Evolutionary conservation across 2,113 vertebrate genomes (phyloP).

Genomic region (Oenanthe melanoleuca): DNA sequence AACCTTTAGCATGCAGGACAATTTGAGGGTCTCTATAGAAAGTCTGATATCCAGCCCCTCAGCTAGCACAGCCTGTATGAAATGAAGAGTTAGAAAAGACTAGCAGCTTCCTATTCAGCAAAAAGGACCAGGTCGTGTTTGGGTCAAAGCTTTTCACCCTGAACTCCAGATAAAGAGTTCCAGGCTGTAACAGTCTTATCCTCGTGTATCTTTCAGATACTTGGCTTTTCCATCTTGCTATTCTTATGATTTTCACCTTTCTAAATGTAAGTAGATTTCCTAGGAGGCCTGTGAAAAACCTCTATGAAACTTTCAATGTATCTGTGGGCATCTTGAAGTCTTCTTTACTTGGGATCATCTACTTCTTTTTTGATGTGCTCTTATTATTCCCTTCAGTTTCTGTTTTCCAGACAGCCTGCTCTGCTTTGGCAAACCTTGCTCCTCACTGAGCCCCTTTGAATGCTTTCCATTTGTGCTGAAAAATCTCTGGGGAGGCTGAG

Average conservation of each 20-base stretch:
- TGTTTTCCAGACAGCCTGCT: not conserved
- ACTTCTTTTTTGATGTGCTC: not conserved
- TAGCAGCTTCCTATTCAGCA: not conserved
- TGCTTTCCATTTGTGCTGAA: not conserved
- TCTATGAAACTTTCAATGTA: not conserved
- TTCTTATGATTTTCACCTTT: not conserved
- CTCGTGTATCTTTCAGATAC: not conserved
- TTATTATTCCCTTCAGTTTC: not conserved
- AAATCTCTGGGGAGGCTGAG: not conserved
- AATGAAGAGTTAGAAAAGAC: not conserved
- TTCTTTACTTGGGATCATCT: not conserved
- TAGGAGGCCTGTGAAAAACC: not conserved
- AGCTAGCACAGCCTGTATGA: not conserved
- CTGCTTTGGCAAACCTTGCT: slow-evolving; percentile 10
- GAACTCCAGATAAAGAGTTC: not conserved
- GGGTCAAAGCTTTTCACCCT: not conserved
- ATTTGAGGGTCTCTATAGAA: not conserved
- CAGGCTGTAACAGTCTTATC: not conserved
- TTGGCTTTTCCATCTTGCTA: not conserved
- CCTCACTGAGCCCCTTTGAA: not conserved
- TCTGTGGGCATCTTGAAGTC: not conserved
- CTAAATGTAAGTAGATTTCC: not conserved
- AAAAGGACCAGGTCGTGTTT: fast-evolving
- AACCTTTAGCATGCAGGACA: not conserved
- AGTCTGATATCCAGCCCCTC: not conserved